Evolutionary conservation across 23 tunicate species (phyloP), one percentile per base, ranked within the genome.

Genomic region (Trididemnum clinides): DNA sequence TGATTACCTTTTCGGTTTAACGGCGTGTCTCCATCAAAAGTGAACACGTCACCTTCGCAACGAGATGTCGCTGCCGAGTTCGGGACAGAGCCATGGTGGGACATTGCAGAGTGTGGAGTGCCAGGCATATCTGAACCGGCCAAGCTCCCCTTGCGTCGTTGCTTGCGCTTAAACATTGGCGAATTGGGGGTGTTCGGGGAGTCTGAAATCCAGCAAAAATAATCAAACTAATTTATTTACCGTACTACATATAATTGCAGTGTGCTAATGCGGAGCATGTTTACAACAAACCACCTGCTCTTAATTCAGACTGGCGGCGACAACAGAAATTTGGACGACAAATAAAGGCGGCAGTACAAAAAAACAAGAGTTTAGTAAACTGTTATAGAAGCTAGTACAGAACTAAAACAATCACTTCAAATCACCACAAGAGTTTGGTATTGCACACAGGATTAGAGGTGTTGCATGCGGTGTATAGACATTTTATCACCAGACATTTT

Each of bases 181-280:
- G 97, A 92, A 30, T 79, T 92, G 0, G 97, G 97, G 23, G 97
- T 92, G 71, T 2, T 83, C 0, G 97, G 97, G 18, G 97, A 92
- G 44, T 92, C 97, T 87, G 80, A 18, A 39, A 73, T 19, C 12
- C 37, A 69, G 7, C 22, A 62, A 62, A 18, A 44, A 44, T 15
- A 44, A 44, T 44, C 54, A 10, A 7, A 7, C 15, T 7, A 15
- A 10, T 44, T 44, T 15, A 15, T 15, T 10, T 10, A 10, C 54
- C 54, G 10, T 44, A 15, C 15, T 44, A 10, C 10, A 44, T 15
- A 44, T 15, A n/a, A n/a, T n/a, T n/a, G n/a, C n/a, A n/a, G n/a
- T n/a, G n/a, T n/a, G n/a, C n/a, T n/a, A n/a, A n/a, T n/a, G n/a
- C n/a, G n/a, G n/a, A n/a, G n/a, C n/a, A n/a, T n/a, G n/a, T n/a